Conservation (phyloP, 2,888 invertebrate genomes). For the Stegophylla sp. region DNA sequence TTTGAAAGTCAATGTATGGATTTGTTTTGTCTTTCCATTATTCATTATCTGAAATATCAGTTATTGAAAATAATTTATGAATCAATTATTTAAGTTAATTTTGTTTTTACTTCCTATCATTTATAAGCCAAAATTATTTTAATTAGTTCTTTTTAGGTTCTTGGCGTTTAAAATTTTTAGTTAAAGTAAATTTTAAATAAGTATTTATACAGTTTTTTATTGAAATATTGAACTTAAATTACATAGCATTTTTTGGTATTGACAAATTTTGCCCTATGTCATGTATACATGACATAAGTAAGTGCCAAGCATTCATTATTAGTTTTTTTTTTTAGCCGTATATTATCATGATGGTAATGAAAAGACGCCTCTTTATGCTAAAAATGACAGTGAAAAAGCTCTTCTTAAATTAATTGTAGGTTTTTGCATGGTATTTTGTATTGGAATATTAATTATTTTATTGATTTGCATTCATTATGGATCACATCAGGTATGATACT, state of each 20-base stretch:
- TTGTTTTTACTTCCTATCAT: not conserved
- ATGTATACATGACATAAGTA: too few species aligned
- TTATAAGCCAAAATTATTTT: too few species aligned
- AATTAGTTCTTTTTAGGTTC: too few species aligned
- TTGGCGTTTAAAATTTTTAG: too few species aligned
- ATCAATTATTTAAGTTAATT: not conserved
- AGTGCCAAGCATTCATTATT: too few species aligned
- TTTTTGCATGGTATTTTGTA: slow-evolving; percentile 73
- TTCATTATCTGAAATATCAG: not conserved
- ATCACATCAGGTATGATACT: slow-evolving; percentile 72
- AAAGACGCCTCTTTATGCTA: slow-evolving; percentile 60
- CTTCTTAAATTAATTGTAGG: slow-evolving; percentile 71
- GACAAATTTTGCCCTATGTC: too few species aligned
- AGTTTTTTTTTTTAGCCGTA: slow-evolving; percentile 23
- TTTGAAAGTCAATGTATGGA: slow-evolving; percentile 21
- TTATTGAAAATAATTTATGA: not conserved
- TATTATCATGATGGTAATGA: slow-evolving; percentile 57
- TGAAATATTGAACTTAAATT: too few species aligned
- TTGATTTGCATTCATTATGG: slow-evolving; percentile 77
- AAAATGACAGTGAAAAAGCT: slow-evolving; percentile 57
- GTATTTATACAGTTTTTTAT: too few species aligned
- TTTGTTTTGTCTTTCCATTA: not conserved
- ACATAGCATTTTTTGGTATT: too few species aligned
- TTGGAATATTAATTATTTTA: slow-evolving; percentile 75
- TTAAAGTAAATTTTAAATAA: too few species aligned